Evolutionary conservation across 2,113 vertebrate genomes (phyloP).

Genomic region (Delphinapterus leucas): DNA sequence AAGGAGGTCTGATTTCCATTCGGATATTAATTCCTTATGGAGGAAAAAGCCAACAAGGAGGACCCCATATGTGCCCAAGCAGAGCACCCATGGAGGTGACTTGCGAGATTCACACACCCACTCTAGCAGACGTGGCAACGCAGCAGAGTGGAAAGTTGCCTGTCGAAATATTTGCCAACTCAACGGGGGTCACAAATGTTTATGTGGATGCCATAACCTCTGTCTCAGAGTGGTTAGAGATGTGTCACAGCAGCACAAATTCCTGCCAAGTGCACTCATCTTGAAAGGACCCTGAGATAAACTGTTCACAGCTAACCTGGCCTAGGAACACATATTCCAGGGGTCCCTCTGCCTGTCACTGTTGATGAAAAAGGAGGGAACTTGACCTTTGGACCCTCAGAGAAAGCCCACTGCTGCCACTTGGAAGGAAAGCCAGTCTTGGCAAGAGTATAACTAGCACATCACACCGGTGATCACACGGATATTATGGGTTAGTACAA

Average conservation of each 20-base stretch:
- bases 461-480: background rate
- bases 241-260: background rate
- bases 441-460: background rate
- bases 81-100: background rate
- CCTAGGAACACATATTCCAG: background rate
- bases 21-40: background rate
- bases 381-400: background rate
- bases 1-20: background rate
- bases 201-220: background rate
- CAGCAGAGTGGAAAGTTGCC: background rate
- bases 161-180: background rate
- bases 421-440: background rate
- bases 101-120: background rate
- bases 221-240: background rate
- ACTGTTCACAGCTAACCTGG: background rate
- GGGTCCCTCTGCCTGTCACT: background rate
- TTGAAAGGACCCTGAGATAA: background rate
- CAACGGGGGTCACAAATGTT: background rate
- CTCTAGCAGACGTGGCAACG: background rate
- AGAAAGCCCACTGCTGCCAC: background rate
- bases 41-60: background rate
- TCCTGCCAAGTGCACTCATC: background rate
- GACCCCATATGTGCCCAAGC: background rate
- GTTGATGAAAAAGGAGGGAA: background rate
- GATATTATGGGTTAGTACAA: background rate